A percentile compares a stretch with the other conserved stretches of the same genome.
Conservation (phyloP, 2,888 invertebrate genomes). For the Eupithecia pulchellata region DNA sequence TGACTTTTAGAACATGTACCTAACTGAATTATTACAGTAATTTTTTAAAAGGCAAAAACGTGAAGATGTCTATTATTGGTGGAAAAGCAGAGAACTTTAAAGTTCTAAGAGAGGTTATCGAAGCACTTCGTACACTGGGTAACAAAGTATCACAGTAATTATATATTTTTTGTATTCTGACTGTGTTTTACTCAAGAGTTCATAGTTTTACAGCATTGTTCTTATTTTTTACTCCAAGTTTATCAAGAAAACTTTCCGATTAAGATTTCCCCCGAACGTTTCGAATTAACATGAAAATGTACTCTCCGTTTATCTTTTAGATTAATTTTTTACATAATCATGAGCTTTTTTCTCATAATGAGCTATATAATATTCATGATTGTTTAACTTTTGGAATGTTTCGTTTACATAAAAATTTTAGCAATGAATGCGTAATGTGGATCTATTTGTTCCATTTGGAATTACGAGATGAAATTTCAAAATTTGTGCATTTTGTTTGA, state of each 20-base stretch:
- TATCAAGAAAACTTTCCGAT: constrained; percentile 59
- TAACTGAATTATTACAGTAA: not conserved
- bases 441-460: constrained; percentile 25
- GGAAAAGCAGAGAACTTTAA: not conserved
- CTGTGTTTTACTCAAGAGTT: not conserved
- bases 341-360: constrained; percentile 52
- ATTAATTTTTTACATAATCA: constrained; percentile 58
- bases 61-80: not conserved
- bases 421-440: constrained; percentile 35
- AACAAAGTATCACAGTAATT: not conserved
- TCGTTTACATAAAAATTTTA: constrained; percentile 37
- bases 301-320: constrained; percentile 59
- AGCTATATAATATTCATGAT: constrained; percentile 54
- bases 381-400: constrained; percentile 34
- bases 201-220: not conserved
- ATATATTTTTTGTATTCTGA: not conserved
- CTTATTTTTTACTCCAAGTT: constrained; percentile 18
- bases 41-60: not conserved
- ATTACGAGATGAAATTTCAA: constrained; percentile 14
- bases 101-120: not conserved
- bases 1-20: not conserved
- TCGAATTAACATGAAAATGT: constrained; percentile 63
- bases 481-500: not conserved
- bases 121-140: not conserved
- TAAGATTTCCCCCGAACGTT: constrained; percentile 58